A percentile compares a stretch with the other conserved stretches of the same genome.
Evolutionary conservation across 2,888 invertebrate genomes (phyloP).

Genomic region (Margaritifera margaritifera): DNA sequence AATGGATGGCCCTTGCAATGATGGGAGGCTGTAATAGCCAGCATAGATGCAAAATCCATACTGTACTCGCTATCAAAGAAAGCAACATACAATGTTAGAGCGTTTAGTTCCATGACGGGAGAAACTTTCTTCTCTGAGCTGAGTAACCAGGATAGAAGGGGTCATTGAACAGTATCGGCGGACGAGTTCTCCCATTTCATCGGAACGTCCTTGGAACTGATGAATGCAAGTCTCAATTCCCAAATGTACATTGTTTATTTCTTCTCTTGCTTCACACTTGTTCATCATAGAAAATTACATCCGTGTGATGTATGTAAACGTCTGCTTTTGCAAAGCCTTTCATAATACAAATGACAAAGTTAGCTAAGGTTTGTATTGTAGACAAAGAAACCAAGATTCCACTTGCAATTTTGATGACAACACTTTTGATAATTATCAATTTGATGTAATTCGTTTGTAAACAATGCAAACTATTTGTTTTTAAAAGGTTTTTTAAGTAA

Average conservation of each 20-base stretch:
- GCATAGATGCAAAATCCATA: constrained; percentile 13
- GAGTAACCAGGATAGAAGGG: constrained; percentile 16
- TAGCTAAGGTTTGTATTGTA: too few relatives aligned
- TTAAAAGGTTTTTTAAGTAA: too few relatives aligned
- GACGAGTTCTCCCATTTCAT: constrained; percentile 14
- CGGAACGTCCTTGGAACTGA: constrained; percentile 15
- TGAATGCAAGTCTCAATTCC: constrained; percentile 12
- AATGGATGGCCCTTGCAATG: constrained; percentile 23
- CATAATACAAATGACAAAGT: too few relatives aligned
- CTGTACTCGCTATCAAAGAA: constrained; percentile 8
- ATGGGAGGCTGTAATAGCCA: constrained; percentile 21
- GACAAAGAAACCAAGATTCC: too few relatives aligned
- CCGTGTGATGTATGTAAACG: too few relatives aligned
- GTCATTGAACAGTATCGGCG: constrained; percentile 20
- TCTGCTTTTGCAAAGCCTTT: too few relatives aligned
- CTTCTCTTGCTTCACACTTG: too few relatives aligned
- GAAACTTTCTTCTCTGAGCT: constrained; percentile 24
- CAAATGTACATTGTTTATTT: constrained; percentile 13
- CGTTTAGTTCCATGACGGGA: constrained; percentile 20
- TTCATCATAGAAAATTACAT: too few relatives aligned
- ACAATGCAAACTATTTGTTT: too few relatives aligned
- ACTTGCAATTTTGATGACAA: too few relatives aligned
- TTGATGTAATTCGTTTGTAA: too few relatives aligned
- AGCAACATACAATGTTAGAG: constrained; percentile 18
- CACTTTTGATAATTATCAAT: too few relatives aligned